These are phyloP conservation scores for Teleogryllus oceanicus DNA, from an alignment of 2,888 invertebrate species.

Conservation along the genomic window DNA sequence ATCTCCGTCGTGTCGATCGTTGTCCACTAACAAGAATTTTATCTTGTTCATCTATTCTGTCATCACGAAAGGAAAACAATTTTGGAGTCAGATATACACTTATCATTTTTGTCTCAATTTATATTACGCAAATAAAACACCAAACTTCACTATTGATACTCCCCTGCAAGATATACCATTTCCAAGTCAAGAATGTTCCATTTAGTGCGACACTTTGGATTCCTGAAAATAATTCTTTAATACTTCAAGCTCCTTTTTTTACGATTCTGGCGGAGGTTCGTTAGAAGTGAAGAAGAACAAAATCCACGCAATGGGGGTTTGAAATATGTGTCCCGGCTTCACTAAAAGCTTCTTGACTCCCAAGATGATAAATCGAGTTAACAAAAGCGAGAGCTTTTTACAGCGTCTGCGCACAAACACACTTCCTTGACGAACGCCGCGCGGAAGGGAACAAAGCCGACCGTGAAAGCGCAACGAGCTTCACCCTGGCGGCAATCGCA, in stretches of 20 bases:
- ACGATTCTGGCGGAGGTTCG: not conserved
- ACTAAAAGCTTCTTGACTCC: conserved; percentile 18
- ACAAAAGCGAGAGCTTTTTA: not conserved
- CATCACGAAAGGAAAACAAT: too few species aligned
- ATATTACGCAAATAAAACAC: too few species aligned
- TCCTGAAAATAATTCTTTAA: too few species aligned
- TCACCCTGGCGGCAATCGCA: not conserved
- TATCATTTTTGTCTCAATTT: too few species aligned
- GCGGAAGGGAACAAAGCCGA: not conserved
- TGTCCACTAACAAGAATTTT: too few species aligned
- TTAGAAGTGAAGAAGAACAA: not conserved
- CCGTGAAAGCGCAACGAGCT: not conserved
- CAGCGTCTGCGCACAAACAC: not conserved
- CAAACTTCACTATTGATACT: too few species aligned
- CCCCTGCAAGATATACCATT: too few species aligned
- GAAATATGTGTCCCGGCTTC: conserved; percentile 6
- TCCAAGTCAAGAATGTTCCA: too few species aligned
- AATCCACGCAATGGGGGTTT: not conserved
- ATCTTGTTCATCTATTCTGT: too few species aligned
- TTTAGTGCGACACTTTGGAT: too few species aligned
- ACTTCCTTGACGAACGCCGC: not conserved
- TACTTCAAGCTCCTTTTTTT: not conserved
- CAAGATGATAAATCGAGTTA: conserved; percentile 18
- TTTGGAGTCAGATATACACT: too few species aligned
- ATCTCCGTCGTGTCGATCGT: too few species aligned